Conservation (phyloP, 2,797 vertebrate genomes). For the Linurgus olivaceus region DNA sequence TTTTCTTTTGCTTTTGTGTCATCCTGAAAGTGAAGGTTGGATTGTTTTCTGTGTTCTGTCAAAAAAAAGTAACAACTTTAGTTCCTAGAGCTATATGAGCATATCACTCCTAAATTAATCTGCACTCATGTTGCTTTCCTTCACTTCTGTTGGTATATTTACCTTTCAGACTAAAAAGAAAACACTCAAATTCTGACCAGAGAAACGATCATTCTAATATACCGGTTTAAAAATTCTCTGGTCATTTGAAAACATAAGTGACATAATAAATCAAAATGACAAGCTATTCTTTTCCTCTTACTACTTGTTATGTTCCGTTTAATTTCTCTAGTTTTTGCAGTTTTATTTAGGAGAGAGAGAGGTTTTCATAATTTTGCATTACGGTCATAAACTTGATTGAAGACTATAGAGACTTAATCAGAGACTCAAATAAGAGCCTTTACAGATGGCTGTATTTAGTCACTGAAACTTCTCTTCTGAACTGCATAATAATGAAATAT, state of each 20-base stretch:
- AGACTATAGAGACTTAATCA: background rate
- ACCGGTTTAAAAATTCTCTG: background rate
- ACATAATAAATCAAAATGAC: background rate
- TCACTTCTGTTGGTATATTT: background rate
- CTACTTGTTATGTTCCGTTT: background rate
- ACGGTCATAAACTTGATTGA: background rate
- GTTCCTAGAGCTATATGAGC: background rate
- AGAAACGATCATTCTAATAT: background rate
- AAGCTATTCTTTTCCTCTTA: background rate
- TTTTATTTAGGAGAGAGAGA: background rate
- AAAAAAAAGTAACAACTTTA: background rate
- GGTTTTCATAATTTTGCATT: background rate
- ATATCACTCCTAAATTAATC: background rate
- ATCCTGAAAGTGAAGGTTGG: background rate
- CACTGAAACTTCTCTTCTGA: background rate
- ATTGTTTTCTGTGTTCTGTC: background rate
- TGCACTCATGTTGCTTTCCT: background rate
- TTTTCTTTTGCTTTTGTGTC: background rate
- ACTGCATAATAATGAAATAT: background rate
- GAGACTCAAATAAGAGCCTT: background rate
- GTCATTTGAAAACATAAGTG: background rate
- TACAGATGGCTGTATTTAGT: background rate
- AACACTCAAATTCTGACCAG: background rate
- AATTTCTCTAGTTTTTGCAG: background rate
- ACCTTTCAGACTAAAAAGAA: background rate